Base-by-base conservation (phyloP, 2,113 vertebrate genomes). In the Pomatorhinus ruficollis region DNA sequence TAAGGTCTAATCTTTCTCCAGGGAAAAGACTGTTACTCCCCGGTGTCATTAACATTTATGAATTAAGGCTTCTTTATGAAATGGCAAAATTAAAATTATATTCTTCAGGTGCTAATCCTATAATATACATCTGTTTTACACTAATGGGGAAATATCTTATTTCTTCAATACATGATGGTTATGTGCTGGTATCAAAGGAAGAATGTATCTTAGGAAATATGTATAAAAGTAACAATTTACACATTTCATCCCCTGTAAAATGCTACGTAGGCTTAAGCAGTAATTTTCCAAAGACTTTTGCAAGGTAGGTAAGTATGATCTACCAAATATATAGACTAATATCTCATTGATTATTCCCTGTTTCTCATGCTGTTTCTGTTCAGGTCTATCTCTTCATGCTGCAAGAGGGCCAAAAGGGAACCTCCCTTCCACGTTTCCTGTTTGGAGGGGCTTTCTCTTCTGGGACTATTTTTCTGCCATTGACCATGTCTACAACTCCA, bases 41-140 rank as follows among this genome's bases (percentile, higher is more conserved):
- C 53, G 39, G 44, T 92, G 78, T 93, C 93, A 94, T 95, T 97
- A 96, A 96, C 89, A 95, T 97, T 97, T 97, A 97, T 97, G 92
- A 95, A 95, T 98, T 97, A 96, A 94, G 70, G 50, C 89, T 95
- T 91, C 90, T 89, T 95, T 96, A 96, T 90, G 57, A 95, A 96
- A 97, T 87, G 83, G 74, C 56, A 91, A 93, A 95, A 96, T 92
- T 93, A 97, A 78, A 95, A 92, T 96, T 68, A 74, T 83, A 88
- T 71, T 91, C 92, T 94, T 96, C 76, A 95, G 63, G 90, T 93
- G 54, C 86, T 93, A 88, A 83, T 70, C 74, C 63, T 70, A 23
- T 95, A 95, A 92, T 94, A 92, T 90, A 95, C 95, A 96, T 97
- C 96, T 97, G 89, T 90, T 97, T 84, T 77, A 91, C 33, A 59